phyloP scores from a whole-genome alignment of 2,888 invertebrate genomes.

The Campopleginae sp. region DNA sequence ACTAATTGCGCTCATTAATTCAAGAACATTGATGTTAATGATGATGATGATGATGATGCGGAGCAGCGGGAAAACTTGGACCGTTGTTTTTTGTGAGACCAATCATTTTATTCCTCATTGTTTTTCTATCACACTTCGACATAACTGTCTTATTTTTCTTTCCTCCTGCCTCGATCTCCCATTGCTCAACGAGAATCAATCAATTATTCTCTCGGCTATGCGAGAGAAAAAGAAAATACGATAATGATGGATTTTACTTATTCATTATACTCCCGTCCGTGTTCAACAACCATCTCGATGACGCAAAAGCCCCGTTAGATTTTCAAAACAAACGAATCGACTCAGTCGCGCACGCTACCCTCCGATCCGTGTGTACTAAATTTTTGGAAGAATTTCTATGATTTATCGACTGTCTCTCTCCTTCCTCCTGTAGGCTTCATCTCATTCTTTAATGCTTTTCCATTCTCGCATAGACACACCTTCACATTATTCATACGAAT shows the following conservation, averaged over 20 bases:
- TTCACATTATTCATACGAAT: not conserved
- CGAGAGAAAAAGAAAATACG: not conserved
- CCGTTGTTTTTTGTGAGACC: slow-evolving; percentile 33
- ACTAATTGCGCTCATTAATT: slow-evolving; percentile 55
- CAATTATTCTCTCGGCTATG: not conserved
- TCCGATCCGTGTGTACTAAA: not conserved
- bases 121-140: not conserved
- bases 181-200: not conserved
- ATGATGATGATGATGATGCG: slow-evolving; percentile 26
- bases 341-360: not conserved
- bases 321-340: not conserved
- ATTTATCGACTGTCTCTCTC: not conserved
- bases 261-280: not conserved
- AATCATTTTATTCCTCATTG: slow-evolving; percentile 43
- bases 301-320: not conserved
- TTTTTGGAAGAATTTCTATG: not conserved
- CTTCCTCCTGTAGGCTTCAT: not conserved
- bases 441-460: not conserved
- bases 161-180: not conserved
- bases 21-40: slow-evolving; percentile 16
- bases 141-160: not conserved
- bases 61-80: slow-evolving; percentile 41
- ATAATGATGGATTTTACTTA: slow-evolving; percentile 14
- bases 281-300: not conserved
- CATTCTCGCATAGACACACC: not conserved